A percentile compares a stretch with the other conserved stretches of the same genome.
These are phyloP conservation scores for Pectinophora gossypiella DNA, from an alignment of 1,140 invertebrate genomes.

Conservation along the genomic window DNA sequence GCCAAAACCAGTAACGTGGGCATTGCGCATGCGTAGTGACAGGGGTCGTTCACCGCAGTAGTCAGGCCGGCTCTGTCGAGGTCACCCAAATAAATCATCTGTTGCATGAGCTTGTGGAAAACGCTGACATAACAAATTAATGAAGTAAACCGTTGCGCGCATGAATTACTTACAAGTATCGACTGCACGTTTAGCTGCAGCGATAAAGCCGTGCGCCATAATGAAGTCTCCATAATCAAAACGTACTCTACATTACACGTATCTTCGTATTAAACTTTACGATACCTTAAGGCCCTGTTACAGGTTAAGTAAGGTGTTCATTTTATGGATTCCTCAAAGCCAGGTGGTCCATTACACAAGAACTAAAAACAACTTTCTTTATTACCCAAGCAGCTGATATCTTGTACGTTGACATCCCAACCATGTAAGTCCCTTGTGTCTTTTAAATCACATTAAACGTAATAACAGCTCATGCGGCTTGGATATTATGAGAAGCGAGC, in stretches of 20 bases:
- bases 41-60: constrained; percentile 67
- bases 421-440: no score
- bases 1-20: constrained; percentile 59
- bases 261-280: background rate
- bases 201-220: no score
- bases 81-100: constrained; percentile 54
- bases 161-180: no score
- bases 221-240: no score
- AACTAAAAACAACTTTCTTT: background rate
- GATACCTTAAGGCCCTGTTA: background rate
- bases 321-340: background rate
- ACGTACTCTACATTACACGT: no score
- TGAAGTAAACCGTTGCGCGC: constrained; percentile 8
- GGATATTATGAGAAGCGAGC: background rate
- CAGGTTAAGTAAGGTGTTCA: background rate
- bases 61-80: constrained; percentile 13
- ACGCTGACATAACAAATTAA: constrained; percentile 30
- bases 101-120: constrained; percentile 33
- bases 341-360: constrained; percentile 2
- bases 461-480: background rate
- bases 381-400: background rate
- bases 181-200: no score
- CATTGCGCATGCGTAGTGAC: constrained; percentile 42
- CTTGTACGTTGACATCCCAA: background rate
- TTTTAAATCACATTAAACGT: background rate